These are phyloP conservation scores for Metaphire vulgaris DNA, from an alignment of 1,140 invertebrate genomes.

Conservation along the genomic window DNA sequence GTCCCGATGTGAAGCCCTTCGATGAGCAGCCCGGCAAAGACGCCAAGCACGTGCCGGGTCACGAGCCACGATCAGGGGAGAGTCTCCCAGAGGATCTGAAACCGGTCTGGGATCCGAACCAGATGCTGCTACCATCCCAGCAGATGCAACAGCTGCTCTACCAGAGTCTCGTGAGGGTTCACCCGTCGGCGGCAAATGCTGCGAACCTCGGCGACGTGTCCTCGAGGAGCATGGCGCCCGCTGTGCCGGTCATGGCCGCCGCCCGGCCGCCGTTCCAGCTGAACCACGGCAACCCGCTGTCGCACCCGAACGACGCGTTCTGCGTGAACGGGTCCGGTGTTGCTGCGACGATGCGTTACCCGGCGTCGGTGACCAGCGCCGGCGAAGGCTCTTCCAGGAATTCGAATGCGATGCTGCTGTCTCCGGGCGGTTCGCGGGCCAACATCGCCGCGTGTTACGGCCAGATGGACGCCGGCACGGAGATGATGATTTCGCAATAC, in stretches of 20 bases:
- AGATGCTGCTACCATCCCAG: not conserved
- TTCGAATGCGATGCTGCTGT: not conserved
- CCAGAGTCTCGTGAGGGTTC: not conserved
- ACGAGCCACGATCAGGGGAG: not conserved
- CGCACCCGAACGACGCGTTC: not conserved
- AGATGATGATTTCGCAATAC: conserved; percentile 15
- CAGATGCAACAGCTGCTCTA: not conserved
- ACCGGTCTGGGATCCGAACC: not conserved
- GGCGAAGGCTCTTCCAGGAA: not conserved
- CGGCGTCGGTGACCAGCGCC: not conserved
- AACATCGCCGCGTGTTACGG: not conserved
- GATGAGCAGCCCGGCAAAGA: not conserved
- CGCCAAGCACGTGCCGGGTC: not conserved
- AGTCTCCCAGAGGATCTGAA: not conserved
- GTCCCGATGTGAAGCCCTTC: not conserved
- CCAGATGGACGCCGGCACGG: not conserved
- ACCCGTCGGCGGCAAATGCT: not conserved
- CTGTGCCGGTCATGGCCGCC: not conserved
- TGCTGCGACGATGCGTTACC: not conserved
- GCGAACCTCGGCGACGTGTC: not conserved
- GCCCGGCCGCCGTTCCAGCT: not conserved
- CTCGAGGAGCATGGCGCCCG: not conserved
- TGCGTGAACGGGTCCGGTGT: not conserved
- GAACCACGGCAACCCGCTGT: not conserved
- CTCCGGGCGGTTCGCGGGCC: not conserved